Base-by-base conservation (phyloP, 2,888 invertebrate genomes). In the Proisotoma minuta region DNA sequence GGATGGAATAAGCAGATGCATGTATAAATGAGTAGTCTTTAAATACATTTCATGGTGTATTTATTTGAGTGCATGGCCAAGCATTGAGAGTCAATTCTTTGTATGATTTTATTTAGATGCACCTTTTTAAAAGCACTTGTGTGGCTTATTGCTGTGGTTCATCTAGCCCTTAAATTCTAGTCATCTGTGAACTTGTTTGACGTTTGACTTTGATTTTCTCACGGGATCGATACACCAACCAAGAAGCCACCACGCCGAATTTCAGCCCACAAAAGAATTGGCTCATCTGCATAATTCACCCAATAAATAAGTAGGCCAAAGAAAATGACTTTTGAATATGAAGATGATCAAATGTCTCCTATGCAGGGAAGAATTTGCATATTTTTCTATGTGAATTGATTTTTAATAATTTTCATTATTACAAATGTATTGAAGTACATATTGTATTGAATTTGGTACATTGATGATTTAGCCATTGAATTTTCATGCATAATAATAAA, bases 181-280 rank as follows among this genome's bases (percentile, higher is more conserved):
- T 52, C 52, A 52, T 52, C 53, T 54, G 34, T 54, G 53, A 39
- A 54, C 39, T 54, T 54, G 34, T 29, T 39, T 52, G 49, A 60
- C 48, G 49, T 58, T 51, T 49, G 43, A 48, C 40, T 58, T 51
- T 49, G 43, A 48, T 52, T 60, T 66, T 66, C 66, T 66, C 66
- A 66, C 66, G 66, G 59, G 58, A 60, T 63, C 60, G 54, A 58
- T 57, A 60, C 50, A 53, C 28, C 49, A 24, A n/a, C n/a, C 15
- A 43, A 18, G 43, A 12, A 18, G 4, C 10, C 15, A 43, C 20
- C 43, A 43, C 43, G 18, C 10, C 43, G 43, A 18, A n/a, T 18
- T 15, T 43, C 43, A 20, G 43, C 43, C 15, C 22, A 18, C 26
- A 54, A 34, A 3, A 54, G 39, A 34, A 4, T 20, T n/a, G 23